phyloP scores from a whole-genome alignment of 2,888 invertebrate genomes.

The Caenorhabditis doughertyi region DNA sequence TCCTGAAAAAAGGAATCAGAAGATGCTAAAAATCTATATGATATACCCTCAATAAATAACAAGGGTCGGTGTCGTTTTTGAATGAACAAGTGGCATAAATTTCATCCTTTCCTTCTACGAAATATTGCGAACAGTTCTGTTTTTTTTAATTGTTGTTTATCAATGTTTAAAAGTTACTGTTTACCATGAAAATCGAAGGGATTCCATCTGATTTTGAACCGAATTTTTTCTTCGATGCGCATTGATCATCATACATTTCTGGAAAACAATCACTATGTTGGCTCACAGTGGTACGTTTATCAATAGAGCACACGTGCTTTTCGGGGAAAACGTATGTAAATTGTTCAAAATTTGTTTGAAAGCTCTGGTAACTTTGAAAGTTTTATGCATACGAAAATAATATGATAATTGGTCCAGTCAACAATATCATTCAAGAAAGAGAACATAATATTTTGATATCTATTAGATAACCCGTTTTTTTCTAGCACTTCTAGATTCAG shows the following conservation, averaged over 20 bases:
- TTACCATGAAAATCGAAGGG: slow-evolving; percentile 55
- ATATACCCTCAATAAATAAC: slow-evolving; percentile 38
- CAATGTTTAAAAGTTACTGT: background rate
- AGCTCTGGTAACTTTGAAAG: background rate
- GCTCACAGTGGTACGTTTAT: background rate
- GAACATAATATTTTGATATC: background rate
- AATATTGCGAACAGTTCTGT: slow-evolving; percentile 62
- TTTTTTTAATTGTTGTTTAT: background rate
- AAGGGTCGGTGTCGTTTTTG: slow-evolving; percentile 56
- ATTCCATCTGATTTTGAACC: slow-evolving; percentile 43
- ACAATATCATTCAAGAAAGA: background rate
- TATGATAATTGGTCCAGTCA: background rate
- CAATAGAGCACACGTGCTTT: slow-evolving; percentile 5
- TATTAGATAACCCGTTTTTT: background rate
- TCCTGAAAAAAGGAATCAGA: slow-evolving; percentile 69
- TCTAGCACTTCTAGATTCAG: background rate
- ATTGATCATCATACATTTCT: slow-evolving; percentile 27
- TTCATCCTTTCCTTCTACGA: slow-evolving; percentile 57
- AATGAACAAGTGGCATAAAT: slow-evolving; percentile 66
- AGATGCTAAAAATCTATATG: too few relatives aligned
- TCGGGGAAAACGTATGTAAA: slow-evolving; percentile 16
- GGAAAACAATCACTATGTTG: background rate
- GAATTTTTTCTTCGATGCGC: slow-evolving; percentile 20
- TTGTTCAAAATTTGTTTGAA: background rate
- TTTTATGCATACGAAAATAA: background rate